Conservation (phyloP, 2,888 invertebrate genomes). For the Dasysyrphus tricinctus region DNA sequence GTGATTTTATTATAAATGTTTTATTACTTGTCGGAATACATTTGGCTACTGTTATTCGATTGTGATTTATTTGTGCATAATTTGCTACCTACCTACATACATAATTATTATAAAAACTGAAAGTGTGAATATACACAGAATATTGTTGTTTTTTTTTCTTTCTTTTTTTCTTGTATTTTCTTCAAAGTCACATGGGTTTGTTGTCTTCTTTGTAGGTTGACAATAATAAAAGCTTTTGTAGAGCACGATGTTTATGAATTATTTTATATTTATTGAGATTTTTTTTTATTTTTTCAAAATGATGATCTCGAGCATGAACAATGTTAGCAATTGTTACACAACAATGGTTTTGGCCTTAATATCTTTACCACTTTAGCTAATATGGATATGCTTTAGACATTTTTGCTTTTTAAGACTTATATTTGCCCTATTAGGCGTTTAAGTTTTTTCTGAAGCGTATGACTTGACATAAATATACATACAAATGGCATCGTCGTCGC, state of each 20-base stretch:
- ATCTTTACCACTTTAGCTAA: too few species aligned
- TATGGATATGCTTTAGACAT: too few species aligned
- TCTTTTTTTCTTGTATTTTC: not conserved
- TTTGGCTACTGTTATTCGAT: conserved; percentile 26
- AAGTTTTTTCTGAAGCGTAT: too few species aligned
- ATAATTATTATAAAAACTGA: not conserved
- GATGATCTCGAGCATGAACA: conserved; percentile 3
- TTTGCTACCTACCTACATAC: conserved; percentile 19
- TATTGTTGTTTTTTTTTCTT: not conserved
- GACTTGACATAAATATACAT: too few species aligned
- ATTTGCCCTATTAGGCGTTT: too few species aligned
- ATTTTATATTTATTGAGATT: not conserved
- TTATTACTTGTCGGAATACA: conserved; percentile 29
- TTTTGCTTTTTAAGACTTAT: too few species aligned
- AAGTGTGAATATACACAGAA: not conserved
- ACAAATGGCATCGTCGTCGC: too few species aligned
- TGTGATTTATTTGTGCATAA: conserved; percentile 29
- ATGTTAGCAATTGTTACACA: conserved; percentile 7
- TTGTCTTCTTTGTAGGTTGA: conserved; percentile 24
- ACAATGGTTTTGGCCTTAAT: conserved; percentile 2
- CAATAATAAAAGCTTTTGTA: conserved; percentile 6
- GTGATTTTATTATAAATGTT: conserved; percentile 31
- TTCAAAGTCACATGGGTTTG: conserved; percentile 8
- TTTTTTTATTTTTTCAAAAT: not conserved
- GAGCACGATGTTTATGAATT: not conserved